Evolutionary conservation across 1,140 invertebrate genomes (phyloP).

Genomic region (Drosophila melanica): DNA sequence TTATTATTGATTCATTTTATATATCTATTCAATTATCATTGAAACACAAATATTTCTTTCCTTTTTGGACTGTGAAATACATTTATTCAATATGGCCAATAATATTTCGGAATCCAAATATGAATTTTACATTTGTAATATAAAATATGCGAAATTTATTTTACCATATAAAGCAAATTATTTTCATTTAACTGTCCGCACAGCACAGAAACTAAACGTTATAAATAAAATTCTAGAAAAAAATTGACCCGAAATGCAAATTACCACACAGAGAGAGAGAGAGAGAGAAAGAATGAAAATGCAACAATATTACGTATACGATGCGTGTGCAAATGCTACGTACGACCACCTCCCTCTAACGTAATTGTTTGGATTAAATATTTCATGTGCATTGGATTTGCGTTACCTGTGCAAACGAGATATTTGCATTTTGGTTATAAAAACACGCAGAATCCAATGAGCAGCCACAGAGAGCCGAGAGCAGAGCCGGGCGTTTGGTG

Average conservation of each 20-base stretch:
- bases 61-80: not conserved
- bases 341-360: constrained; percentile 21
- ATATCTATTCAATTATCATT: too few species aligned
- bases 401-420: constrained; percentile 40
- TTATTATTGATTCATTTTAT: too few species aligned
- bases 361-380: constrained; percentile 72
- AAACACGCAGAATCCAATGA: constrained; percentile 4
- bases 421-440: constrained; percentile 63
- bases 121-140: constrained; percentile 35
- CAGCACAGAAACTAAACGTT: constrained; percentile 2
- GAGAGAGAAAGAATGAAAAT: constrained; percentile 3
- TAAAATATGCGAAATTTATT: constrained; percentile 37
- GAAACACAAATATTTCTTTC: not conserved
- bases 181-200: constrained; percentile 33
- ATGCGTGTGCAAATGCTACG: constrained; percentile 1
- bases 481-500: too few species aligned
- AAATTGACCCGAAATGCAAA: constrained; percentile 35
- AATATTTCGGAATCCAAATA: constrained; percentile 11
- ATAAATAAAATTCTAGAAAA: constrained; percentile 14
- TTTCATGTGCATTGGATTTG: constrained; percentile 58
- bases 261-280: constrained; percentile 6
- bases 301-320: constrained; percentile 33
- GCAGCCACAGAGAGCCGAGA: not conserved
- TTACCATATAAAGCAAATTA: constrained; percentile 36
- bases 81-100: not conserved